Evolutionary conservation across 2,113 vertebrate genomes (phyloP).

Genomic region (Leptodactylus fuscus): DNA sequence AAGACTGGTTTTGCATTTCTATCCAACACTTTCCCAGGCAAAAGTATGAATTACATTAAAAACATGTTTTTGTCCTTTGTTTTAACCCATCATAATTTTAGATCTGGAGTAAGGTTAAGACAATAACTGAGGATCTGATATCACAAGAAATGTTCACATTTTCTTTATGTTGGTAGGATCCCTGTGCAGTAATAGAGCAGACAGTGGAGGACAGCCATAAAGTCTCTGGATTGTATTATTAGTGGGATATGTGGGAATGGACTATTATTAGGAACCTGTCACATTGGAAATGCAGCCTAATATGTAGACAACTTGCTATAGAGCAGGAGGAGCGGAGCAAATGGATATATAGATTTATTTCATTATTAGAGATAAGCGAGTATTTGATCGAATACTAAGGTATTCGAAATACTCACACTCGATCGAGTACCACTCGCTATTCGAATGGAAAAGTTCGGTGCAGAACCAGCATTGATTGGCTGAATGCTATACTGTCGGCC

Average conservation of each 20-base stretch:
- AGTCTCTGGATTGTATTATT: background rate
- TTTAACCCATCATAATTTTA: background rate
- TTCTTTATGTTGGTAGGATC: conserved; percentile 3
- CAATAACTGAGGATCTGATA: conserved; percentile 24
- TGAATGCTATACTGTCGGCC: too few species aligned
- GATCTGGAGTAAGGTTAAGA: conserved; percentile 34
- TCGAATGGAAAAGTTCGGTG: too few species aligned
- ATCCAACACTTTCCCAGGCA: background rate
- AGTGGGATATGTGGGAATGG: background rate
- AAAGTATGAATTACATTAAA: conserved; percentile 7
- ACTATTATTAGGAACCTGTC: background rate
- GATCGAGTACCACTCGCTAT: too few species aligned
- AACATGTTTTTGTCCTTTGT: conserved; percentile 13
- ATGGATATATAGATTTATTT: too few species aligned
- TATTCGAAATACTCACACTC: too few species aligned
- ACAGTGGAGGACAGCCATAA: background rate
- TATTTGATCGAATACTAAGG: too few species aligned
- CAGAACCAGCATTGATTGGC: too few species aligned
- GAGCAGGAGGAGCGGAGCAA: too few species aligned
- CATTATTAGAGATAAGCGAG: too few species aligned
- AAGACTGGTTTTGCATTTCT: background rate
- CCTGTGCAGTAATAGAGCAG: background rate
- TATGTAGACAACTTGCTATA: too few species aligned
- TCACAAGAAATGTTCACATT: background rate
- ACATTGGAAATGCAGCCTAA: too few species aligned